Evolutionary conservation across 1,140 invertebrate species (phyloP).

Genomic region (Chironomus tepperi): DNA sequence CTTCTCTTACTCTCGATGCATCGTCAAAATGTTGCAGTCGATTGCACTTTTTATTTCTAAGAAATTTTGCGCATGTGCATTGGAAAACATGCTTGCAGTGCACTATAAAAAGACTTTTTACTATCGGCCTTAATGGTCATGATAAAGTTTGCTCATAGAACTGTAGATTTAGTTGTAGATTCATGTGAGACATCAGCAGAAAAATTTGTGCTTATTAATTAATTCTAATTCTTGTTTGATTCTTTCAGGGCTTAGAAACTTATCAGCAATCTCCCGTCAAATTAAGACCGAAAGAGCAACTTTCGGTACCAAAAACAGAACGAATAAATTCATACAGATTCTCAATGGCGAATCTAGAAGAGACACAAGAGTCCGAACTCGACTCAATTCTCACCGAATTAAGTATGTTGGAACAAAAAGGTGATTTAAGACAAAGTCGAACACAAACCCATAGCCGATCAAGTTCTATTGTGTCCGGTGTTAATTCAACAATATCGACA

Average conservation of each 20-base stretch:
- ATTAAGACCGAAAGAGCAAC: slow-evolving; percentile 42
- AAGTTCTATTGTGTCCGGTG: slow-evolving; percentile 41
- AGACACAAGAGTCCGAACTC: slow-evolving; percentile 90
- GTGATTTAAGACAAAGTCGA: slow-evolving; percentile 34
- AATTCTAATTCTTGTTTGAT: slow-evolving; percentile 27
- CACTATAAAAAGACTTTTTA: not conserved
- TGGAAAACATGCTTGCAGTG: not conserved
- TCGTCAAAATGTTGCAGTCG: not conserved
- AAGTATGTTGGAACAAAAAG: slow-evolving; percentile 67
- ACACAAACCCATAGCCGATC: slow-evolving; percentile 42
- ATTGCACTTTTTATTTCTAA: not conserved
- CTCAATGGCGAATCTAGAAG: slow-evolving; percentile 87
- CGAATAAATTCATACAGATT: slow-evolving; percentile 81
- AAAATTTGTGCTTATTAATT: not conserved
- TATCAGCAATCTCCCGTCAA: slow-evolving; percentile 26
- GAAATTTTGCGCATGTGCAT: slow-evolving; percentile 4
- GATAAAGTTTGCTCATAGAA: not conserved
- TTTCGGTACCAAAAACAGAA: slow-evolving; percentile 50
- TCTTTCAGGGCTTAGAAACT: slow-evolving; percentile 55
- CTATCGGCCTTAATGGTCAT: not conserved
- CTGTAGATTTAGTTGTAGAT: too few species aligned
- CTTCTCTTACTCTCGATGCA: too few species aligned
- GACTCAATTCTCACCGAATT: slow-evolving; percentile 92
- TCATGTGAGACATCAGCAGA: too few species aligned
- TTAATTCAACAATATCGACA: slow-evolving; percentile 32